Percentiles rank a stretch among this genome's conserved stretches.
phyloP scores from a whole-genome alignment of 2,888 invertebrate species.

The Epinotia nisella region DNA sequence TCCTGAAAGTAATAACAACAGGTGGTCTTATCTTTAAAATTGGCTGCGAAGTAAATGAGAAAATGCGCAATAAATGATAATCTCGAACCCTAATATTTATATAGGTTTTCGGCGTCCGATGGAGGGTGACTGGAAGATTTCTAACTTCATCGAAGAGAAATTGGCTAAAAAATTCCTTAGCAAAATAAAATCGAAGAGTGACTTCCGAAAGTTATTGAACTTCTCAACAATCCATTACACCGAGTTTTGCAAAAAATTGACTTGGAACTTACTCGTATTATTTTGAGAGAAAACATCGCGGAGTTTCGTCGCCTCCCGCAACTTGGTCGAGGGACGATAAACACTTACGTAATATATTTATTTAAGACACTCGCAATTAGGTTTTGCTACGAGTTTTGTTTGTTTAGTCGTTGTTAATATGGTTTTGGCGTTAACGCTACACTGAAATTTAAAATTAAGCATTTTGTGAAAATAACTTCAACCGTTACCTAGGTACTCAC shows the following conservation, averaged over 20 bases:
- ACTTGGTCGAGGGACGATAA: constrained; percentile 55
- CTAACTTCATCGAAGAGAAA: constrained; percentile 78
- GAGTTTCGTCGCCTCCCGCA: constrained; percentile 72
- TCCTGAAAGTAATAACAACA: constrained; percentile 7
- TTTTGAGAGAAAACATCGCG: constrained; percentile 82
- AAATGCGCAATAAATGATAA: constrained; percentile 49
- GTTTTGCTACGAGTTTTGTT: constrained; percentile 5
- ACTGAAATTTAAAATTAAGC: not conserved
- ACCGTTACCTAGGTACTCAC: not conserved
- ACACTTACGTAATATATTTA: constrained; percentile 16
- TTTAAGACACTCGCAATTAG: constrained; percentile 16
- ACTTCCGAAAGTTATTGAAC: constrained; percentile 84
- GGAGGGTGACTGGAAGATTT: constrained; percentile 79
- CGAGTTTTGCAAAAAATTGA: constrained; percentile 82
- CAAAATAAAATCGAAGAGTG: constrained; percentile 82
- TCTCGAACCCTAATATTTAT: constrained; percentile 56
- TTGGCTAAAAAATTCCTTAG: constrained; percentile 82
- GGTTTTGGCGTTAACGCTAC: too few species aligned
- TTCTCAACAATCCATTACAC: constrained; percentile 84
- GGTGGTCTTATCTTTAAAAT: constrained; percentile 12
- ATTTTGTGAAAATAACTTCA: not conserved
- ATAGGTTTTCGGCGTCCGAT: constrained; percentile 56
- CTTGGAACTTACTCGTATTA: constrained; percentile 83
- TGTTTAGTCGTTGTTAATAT: not conserved
- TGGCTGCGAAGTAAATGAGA: not conserved